Conservation (phyloP, 1,140 invertebrate genomes). For the Heliothis subflexa region DNA sequence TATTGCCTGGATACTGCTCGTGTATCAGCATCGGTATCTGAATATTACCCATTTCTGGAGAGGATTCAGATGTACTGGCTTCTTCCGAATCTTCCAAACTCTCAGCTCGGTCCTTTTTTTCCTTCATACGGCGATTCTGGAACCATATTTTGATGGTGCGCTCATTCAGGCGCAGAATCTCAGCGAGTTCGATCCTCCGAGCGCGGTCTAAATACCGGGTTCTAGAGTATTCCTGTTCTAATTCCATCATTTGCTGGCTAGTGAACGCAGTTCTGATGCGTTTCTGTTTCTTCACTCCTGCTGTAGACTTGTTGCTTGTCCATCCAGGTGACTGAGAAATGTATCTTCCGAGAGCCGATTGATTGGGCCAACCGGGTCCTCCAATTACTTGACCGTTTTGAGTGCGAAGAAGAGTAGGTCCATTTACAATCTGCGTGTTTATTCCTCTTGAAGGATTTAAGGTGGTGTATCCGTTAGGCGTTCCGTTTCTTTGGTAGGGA, state of each 20-base stretch:
- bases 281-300: conserved; percentile 75
- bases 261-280: conserved; percentile 98
- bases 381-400: conserved; percentile 16
- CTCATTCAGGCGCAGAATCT: conserved; percentile 96
- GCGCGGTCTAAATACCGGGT: conserved; percentile 97
- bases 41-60: conserved; percentile 50
- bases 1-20: conserved; percentile 49
- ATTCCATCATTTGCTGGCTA: conserved; percentile 95
- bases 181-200: conserved; percentile 97
- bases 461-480: not conserved
- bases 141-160: conserved; percentile 99
- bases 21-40: conserved; percentile 47
- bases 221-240: conserved; percentile 99
- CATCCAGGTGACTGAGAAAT: not conserved
- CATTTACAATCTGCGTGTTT: not conserved
- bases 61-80: conserved; percentile 58
- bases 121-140: conserved; percentile 98
- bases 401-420: not conserved
- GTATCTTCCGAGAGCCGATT: conserved; percentile 21
- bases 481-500: conserved; percentile 20
- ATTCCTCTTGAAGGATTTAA: conserved; percentile 1
- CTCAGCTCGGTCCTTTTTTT: conserved; percentile 93
- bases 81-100: conserved; percentile 63
- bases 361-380: conserved; percentile 18
- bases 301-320: not conserved